Percentiles rank a stretch among this genome's conserved stretches.
phyloP scores from a whole-genome alignment of 2,797 vertebrate species.

The Ctenosaura bakeri region DNA sequence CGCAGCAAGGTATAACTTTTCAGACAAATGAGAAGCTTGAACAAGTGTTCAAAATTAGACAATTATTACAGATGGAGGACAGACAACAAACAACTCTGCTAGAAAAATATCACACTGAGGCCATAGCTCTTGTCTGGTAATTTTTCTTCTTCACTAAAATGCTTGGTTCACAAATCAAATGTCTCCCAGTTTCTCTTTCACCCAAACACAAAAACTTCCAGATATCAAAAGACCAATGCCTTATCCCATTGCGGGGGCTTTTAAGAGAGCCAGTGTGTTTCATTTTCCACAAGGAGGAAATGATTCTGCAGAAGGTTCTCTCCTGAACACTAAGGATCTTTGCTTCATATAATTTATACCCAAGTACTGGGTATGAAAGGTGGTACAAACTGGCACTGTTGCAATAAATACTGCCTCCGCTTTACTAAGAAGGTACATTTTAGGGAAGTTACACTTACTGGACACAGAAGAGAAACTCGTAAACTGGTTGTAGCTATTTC shows the following conservation, averaged over 20 bases:
- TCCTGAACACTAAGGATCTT: not conserved
- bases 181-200: not conserved
- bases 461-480: conserved; percentile 96
- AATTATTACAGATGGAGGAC: not conserved
- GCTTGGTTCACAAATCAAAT: not conserved
- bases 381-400: not conserved
- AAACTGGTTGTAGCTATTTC: conserved; percentile 98
- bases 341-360: not conserved
- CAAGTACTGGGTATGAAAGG: too few species aligned
- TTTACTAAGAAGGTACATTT: not conserved
- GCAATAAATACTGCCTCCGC: not conserved
- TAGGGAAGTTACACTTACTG: conserved; percentile 83
- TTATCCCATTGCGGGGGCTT: not conserved
- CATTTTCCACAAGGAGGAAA: not conserved
- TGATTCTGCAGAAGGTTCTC: not conserved
- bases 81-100: not conserved
- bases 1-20: not conserved
- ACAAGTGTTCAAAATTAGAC: not conserved
- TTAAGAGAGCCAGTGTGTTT: not conserved
- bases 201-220: not conserved
- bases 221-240: not conserved
- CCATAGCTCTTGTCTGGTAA: too few species aligned
- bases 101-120: not conserved
- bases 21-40: not conserved
- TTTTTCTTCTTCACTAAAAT: not conserved